Evolutionary conservation across 1,140 invertebrate species (phyloP).

Genomic region (Gerris buenoi): DNA sequence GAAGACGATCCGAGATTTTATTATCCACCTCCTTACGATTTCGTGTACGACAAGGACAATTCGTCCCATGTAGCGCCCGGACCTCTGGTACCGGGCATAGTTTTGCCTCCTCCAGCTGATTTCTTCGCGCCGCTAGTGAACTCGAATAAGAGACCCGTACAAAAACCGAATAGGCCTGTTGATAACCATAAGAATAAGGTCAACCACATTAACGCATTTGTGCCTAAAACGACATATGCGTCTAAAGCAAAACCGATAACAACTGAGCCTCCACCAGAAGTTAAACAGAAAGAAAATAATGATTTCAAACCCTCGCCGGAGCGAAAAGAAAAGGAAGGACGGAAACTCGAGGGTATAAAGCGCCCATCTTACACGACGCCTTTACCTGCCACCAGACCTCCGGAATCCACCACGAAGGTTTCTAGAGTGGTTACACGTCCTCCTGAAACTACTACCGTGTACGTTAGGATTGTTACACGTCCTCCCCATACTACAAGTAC

Average conservation of each 20-base stretch:
- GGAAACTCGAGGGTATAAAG: not conserved
- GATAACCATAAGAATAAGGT: not conserved
- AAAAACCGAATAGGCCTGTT: not conserved
- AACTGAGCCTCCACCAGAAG: not conserved
- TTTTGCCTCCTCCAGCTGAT: slow-evolving; percentile 69
- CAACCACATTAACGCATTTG: not conserved
- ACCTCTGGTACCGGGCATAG: slow-evolving; percentile 70
- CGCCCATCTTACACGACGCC: not conserved
- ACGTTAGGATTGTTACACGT: not conserved
- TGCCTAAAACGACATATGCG: not conserved
- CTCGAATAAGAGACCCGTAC: not conserved
- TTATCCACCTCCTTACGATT: slow-evolving; percentile 76
- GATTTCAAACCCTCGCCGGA: not conserved
- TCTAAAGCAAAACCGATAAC: not conserved
- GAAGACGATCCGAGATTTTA: slow-evolving; percentile 79
- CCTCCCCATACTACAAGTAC: not conserved
- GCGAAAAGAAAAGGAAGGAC: not conserved
- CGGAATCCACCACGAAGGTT: not conserved
- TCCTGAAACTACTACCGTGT: not conserved
- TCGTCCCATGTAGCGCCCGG: slow-evolving; percentile 60
- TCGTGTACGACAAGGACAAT: slow-evolving; percentile 64
- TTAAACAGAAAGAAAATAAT: not conserved
- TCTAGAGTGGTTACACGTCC: not conserved
- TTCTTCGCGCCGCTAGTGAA: slow-evolving; percentile 46
- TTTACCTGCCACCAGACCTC: not conserved